Evolutionary conservation across 1,140 invertebrate species (phyloP).

Genomic region (Drosophila bocki): DNA sequence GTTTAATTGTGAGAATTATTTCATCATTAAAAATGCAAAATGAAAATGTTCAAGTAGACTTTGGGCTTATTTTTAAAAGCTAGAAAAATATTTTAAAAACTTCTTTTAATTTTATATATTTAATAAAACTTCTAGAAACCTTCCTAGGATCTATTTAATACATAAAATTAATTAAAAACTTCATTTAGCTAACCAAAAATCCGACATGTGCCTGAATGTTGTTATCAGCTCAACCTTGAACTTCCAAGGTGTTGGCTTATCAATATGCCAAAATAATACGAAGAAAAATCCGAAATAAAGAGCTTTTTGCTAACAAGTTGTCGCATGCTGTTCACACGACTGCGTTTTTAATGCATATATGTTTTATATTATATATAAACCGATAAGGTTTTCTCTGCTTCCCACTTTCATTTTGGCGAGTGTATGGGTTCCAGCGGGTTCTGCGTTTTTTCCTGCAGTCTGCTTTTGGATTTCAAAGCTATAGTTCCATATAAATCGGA

Average conservation of each 20-base stretch:
- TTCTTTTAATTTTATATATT: not conserved
- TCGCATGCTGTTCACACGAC: slow-evolving; percentile 32
- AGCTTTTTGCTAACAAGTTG: slow-evolving; percentile 28
- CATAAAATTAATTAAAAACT: not conserved
- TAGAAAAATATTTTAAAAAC: not conserved
- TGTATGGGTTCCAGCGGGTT: slow-evolving; percentile 19
- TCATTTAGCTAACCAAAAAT: not conserved
- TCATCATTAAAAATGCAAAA: not conserved
- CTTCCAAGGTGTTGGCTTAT: slow-evolving; percentile 26
- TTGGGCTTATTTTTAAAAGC: not conserved
- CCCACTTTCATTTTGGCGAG: slow-evolving; percentile 21
- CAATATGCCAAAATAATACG: slow-evolving; percentile 18
- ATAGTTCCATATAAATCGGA: slow-evolving; percentile 16
- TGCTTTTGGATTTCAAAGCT: slow-evolving; percentile 18
- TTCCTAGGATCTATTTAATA: not conserved
- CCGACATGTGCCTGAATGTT: not conserved
- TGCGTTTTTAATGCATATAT: slow-evolving; percentile 39
- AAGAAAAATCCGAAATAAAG: slow-evolving; percentile 2
- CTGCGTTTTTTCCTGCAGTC: slow-evolving; percentile 35
- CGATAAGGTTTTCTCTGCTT: slow-evolving; percentile 40
- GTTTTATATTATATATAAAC: not conserved
- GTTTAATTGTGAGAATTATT: not conserved
- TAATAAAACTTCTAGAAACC: not conserved
- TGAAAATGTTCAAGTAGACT: not conserved
- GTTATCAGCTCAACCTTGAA: slow-evolving; percentile 42